These are phyloP conservation scores for Adineta ricciae DNA, from an alignment of 2,888 invertebrate species.

Conservation along the genomic window DNA sequence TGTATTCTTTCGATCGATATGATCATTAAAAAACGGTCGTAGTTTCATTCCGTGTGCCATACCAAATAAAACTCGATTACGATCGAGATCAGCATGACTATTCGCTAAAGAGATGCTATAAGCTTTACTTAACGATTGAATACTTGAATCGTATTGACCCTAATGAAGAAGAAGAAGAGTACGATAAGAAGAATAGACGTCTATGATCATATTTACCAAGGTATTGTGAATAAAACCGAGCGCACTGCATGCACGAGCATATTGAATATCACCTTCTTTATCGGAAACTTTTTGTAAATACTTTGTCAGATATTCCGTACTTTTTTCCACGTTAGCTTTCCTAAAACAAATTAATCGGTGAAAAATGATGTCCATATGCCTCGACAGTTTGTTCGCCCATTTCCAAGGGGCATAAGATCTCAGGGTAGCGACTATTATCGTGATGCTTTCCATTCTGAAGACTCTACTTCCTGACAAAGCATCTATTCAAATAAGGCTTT, in stretches of 20 bases:
- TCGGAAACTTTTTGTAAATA: constrained; percentile 21
- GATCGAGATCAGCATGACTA: constrained; percentile 6
- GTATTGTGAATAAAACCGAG: constrained; percentile 29
- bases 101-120: constrained; percentile 25
- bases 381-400: no score
- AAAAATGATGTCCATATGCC: not conserved
- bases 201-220: constrained; percentile 4
- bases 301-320: constrained; percentile 32
- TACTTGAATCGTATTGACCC: constrained; percentile 29
- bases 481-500: no score
- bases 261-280: constrained; percentile 28
- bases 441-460: no score
- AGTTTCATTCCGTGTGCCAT: constrained; percentile 21
- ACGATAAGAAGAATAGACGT: no score
- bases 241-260: constrained; percentile 24
- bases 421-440: no score
- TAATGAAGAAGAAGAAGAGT: not conserved
- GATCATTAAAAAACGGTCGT: constrained; percentile 20
- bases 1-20: constrained; percentile 19
- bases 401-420: no score
- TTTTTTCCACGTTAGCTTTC: constrained; percentile 23
- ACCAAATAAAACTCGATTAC: constrained; percentile 30
- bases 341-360: not conserved
- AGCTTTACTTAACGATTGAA: constrained; percentile 30
- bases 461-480: no score